Evolutionary conservation across 1,140 invertebrate genomes (phyloP).

Genomic region (Pentalonia nigronervosa): DNA sequence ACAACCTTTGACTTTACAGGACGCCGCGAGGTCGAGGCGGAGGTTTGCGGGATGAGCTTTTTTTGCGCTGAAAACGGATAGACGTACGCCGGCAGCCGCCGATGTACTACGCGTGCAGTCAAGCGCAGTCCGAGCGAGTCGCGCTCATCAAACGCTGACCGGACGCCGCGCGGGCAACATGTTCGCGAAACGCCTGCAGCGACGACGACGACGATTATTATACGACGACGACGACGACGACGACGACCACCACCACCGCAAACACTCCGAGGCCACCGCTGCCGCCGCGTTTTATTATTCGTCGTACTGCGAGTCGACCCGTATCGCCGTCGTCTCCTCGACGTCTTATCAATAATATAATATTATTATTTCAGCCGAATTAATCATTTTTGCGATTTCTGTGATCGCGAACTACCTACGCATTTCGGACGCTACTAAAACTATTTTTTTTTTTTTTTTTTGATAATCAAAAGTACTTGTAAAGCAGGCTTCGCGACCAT

Average conservation of each 20-base stretch:
- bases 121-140: not conserved
- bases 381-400: not conserved
- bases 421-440: not conserved
- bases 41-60: not conserved
- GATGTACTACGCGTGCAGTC: not conserved
- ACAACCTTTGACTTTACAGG: not conserved
- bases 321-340: not conserved
- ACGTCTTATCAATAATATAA: too few relatives aligned
- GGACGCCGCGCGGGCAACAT: slow-evolving; percentile 45
- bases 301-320: not conserved
- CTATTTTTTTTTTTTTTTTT: not conserved
- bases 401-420: not conserved
- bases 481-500: not conserved
- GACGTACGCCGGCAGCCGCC: not conserved
- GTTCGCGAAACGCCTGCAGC: not conserved
- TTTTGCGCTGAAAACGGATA: not conserved
- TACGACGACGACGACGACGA: not conserved
- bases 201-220: not conserved
- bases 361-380: not conserved
- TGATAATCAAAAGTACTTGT: not conserved
- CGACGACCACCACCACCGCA: too few relatives aligned
- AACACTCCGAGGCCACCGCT: not conserved
- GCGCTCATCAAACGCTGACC: slow-evolving; percentile 35
- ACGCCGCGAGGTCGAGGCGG: too few relatives aligned
- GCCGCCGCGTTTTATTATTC: not conserved